Conservation (phyloP, 2,888 invertebrate genomes). For the Cataglyphis rosenhaueri region DNA sequence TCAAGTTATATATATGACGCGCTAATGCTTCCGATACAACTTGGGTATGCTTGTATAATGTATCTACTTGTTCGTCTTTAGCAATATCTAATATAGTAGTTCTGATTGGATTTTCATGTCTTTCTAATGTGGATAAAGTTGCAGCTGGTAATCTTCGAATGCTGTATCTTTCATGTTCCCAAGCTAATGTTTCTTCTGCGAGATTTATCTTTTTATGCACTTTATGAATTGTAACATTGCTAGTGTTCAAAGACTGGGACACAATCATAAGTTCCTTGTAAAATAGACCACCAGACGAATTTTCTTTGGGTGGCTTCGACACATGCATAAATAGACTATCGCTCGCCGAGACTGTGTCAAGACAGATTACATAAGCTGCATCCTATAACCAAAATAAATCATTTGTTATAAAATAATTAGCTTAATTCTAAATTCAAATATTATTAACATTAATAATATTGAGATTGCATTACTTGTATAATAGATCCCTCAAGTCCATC, state of each 20-base stretch:
- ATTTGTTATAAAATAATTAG: neutral
- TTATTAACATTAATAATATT: neutral
- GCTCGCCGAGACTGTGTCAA: constrained; percentile 92
- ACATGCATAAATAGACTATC: constrained; percentile 94
- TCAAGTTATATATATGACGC: constrained; percentile 91
- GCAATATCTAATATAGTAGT: constrained; percentile 89
- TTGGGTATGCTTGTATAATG: constrained; percentile 90
- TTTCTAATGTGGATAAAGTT: constrained; percentile 93
- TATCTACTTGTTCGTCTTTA: constrained; percentile 87
- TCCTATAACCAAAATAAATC: constrained; percentile 87
- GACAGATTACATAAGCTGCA: constrained; percentile 94
- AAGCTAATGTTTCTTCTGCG: constrained; percentile 95
- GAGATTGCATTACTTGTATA: constrained; percentile 88
- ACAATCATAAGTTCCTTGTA: constrained; percentile 88
- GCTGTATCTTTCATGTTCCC: constrained; percentile 99
- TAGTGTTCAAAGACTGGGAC: constrained; percentile 85
- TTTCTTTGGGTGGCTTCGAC: constrained; percentile 97
- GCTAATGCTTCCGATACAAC: constrained; percentile 94
- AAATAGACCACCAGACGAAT: constrained; percentile 90
- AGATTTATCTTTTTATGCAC: constrained; percentile 98
- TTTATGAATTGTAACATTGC: constrained; percentile 88
- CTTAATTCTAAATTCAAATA: constrained; percentile 13
- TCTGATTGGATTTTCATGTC: constrained; percentile 88
- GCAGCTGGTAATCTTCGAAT: constrained; percentile 96
- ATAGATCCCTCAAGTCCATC: constrained; percentile 91